phyloP scores from a whole-genome alignment of 2,888 invertebrate species.

The Athrips mouffetella region DNA sequence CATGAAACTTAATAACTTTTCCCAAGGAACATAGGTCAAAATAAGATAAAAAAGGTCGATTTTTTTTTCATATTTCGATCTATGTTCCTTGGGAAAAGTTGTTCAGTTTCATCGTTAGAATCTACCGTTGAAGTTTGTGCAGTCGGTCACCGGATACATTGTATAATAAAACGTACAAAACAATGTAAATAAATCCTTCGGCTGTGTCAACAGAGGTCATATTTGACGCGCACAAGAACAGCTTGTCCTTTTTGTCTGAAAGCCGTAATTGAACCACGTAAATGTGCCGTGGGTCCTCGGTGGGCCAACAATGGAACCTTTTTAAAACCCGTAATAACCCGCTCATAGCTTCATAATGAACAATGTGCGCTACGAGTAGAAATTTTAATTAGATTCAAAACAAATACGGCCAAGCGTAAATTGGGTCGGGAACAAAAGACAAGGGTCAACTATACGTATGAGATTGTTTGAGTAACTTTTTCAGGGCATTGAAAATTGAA shows the following conservation, averaged over 20 bases:
- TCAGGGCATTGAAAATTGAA: slow-evolving; percentile 3
- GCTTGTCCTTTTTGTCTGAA: slow-evolving; percentile 26
- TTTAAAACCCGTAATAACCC: slow-evolving; percentile 33
- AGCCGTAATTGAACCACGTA: slow-evolving; percentile 12
- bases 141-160: not conserved
- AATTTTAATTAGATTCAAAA: slow-evolving; percentile 54
- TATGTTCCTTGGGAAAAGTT: too few relatives aligned
- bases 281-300: slow-evolving; percentile 9
- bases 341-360: slow-evolving; percentile 43
- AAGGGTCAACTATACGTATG: slow-evolving; percentile 35
- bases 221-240: slow-evolving; percentile 11
- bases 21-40: too few relatives aligned
- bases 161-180: not conserved
- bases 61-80: too few relatives aligned
- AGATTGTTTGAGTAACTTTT: not conserved
- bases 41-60: too few relatives aligned
- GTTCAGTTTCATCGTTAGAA: too few relatives aligned
- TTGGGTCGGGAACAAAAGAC: slow-evolving; percentile 53
- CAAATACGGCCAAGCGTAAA: slow-evolving; percentile 49
- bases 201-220: not conserved
- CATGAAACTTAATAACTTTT: too few relatives aligned
- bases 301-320: slow-evolving; percentile 24
- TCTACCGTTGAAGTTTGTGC: too few relatives aligned
- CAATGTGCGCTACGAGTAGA: slow-evolving; percentile 43
- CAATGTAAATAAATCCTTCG: not conserved